These are phyloP conservation scores for Bryconaethiops microstoma DNA, from an alignment of 2,797 vertebrate genomes.

Conservation along the genomic window DNA sequence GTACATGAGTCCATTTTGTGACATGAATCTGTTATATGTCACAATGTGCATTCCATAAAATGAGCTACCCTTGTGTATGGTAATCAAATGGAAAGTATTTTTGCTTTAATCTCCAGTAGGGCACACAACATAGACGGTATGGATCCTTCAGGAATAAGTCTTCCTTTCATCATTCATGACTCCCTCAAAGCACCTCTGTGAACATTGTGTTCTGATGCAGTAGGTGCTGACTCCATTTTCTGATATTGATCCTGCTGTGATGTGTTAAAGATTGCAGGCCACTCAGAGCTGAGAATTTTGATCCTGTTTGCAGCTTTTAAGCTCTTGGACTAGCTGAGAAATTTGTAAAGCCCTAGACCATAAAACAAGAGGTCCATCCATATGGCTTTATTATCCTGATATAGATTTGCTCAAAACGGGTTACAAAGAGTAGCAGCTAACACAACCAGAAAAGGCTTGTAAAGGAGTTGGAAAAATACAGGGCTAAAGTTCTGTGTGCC, in stretches of 20 bases:
- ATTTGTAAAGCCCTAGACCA: neutral
- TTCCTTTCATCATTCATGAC: slow-evolving; percentile 21
- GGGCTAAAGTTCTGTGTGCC: neutral
- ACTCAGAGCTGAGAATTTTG: neutral
- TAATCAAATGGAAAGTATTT: neutral
- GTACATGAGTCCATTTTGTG: neutral
- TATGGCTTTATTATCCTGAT: slow-evolving; percentile 11
- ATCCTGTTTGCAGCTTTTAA: neutral
- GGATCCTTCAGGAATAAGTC: neutral
- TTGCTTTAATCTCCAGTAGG: slow-evolving; percentile 23
- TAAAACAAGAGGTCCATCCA: slow-evolving; percentile 3
- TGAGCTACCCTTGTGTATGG: neutral
- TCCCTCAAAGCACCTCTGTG: slow-evolving; percentile 1
- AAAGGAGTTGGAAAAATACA: neutral
- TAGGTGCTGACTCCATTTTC: slow-evolving; percentile 13
- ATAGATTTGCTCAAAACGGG: slow-evolving; percentile 5
- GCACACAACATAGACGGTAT: neutral
- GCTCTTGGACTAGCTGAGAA: neutral
- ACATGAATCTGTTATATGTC: neutral
- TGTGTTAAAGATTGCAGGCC: slow-evolving; percentile 26
- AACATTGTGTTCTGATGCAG: neutral
- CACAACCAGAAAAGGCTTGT: neutral
- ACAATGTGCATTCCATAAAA: neutral
- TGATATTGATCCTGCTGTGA: slow-evolving; percentile 4
- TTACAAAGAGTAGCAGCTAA: neutral